Conservation (phyloP, 2,888 invertebrate species). For the Andrena dorsata region DNA sequence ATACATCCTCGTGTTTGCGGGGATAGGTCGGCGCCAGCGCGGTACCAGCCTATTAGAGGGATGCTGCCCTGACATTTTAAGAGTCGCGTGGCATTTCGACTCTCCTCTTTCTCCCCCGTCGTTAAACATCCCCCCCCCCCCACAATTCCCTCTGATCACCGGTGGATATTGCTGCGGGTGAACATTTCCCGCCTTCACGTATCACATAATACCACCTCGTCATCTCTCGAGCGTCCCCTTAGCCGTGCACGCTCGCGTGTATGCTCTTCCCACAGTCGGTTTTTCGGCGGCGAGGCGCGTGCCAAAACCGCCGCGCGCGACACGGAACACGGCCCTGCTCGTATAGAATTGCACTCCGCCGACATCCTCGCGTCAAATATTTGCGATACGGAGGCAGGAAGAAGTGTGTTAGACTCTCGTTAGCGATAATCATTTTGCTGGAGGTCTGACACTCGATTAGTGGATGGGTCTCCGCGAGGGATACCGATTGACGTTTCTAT, state of each 20-base stretch:
- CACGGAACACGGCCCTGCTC: constrained; percentile 48
- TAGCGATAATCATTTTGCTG: constrained; percentile 20
- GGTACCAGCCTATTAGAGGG: constrained; percentile 78
- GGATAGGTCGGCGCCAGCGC: constrained; percentile 42
- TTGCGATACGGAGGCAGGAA: constrained; percentile 44
- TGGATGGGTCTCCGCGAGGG: not conserved
- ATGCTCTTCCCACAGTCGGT: constrained; percentile 80
- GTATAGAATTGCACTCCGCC: constrained; percentile 62
- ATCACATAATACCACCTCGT: constrained; percentile 72
- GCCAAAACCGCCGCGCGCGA: constrained; percentile 35
- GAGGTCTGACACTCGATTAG: not conserved
- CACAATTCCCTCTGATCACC: constrained; percentile 79
- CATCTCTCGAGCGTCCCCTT: constrained; percentile 58
- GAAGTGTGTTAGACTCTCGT: constrained; percentile 27
- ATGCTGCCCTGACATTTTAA: constrained; percentile 81
- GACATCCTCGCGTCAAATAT: constrained; percentile 55
- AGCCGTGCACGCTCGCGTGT: constrained; percentile 60
- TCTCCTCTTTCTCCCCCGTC: constrained; percentile 65
- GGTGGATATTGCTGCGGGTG: constrained; percentile 73
- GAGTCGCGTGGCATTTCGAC: constrained; percentile 80
- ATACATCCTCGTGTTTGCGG: not conserved
- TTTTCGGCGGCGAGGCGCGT: constrained; percentile 63
- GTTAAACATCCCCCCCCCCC: constrained; percentile 74
- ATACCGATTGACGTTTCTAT: too few species aligned
- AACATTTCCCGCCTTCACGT: constrained; percentile 78